phyloP scores from a whole-genome alignment of 2,888 invertebrate genomes.

The Pammene aurita region DNA sequence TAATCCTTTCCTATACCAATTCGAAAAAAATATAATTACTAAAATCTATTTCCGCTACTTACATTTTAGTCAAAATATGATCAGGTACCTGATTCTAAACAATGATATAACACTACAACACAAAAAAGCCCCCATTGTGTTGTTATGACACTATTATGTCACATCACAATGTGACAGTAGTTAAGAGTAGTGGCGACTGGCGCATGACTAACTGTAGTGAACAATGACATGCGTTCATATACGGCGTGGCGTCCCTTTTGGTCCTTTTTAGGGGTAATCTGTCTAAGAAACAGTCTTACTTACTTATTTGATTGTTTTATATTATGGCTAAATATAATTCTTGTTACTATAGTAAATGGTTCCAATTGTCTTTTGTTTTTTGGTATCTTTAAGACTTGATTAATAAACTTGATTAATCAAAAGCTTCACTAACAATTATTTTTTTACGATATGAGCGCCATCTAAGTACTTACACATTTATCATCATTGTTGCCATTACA shows the following conservation, averaged over 20 bases:
- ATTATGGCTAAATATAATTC: not conserved
- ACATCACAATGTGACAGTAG: constrained; percentile 35
- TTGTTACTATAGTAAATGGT: too few relatives aligned
- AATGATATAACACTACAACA: constrained; percentile 26
- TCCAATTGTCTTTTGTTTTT: too few relatives aligned
- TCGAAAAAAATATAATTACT: not conserved
- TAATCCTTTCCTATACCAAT: not conserved
- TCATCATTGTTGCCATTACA: too few relatives aligned
- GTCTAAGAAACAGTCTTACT: not conserved
- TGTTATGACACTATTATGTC: constrained; percentile 11
- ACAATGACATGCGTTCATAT: constrained; percentile 29
- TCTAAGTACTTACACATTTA: too few relatives aligned
- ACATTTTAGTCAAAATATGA: not conserved
- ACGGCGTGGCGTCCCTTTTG: constrained; percentile 14
- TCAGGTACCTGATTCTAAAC: constrained; percentile 15
- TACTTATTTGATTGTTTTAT: not conserved
- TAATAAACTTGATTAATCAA: too few relatives aligned
- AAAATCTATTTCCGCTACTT: not conserved
- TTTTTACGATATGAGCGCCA: too few relatives aligned
- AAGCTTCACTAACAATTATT: too few relatives aligned
- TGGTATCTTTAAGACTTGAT: too few relatives aligned
- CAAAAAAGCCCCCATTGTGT: constrained; percentile 31
- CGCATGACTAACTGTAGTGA: constrained; percentile 25
- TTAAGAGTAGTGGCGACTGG: constrained; percentile 16
- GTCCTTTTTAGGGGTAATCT: constrained; percentile 9